These are phyloP conservation scores for Megatriorchis doriae DNA, from an alignment of 2,113 vertebrate species.

Conservation along the genomic window DNA sequence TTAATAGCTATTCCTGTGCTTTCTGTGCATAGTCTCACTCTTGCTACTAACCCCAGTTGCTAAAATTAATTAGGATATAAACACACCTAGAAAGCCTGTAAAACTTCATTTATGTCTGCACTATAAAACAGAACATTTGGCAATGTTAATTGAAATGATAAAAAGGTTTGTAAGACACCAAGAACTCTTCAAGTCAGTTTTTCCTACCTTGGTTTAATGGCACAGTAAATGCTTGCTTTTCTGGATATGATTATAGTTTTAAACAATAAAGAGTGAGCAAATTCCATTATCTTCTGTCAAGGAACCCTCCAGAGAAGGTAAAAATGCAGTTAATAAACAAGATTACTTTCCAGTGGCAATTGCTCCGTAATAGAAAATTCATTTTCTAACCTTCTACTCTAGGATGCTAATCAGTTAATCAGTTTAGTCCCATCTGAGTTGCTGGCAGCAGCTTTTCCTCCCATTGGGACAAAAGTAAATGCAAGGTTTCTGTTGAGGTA, in stretches of 20 bases:
- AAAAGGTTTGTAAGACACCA: background rate
- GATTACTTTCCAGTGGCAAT: constrained; percentile 40
- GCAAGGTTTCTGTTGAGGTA: background rate
- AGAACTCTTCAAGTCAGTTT: background rate
- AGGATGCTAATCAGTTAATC: constrained; percentile 45
- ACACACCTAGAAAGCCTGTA: constrained; percentile 13
- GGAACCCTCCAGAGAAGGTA: constrained; percentile 28
- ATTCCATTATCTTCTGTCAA: constrained; percentile 21
- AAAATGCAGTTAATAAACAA: constrained; percentile 36
- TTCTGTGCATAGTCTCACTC: background rate
- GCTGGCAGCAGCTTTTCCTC: background rate
- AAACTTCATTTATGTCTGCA: constrained; percentile 21
- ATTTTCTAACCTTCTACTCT: constrained; percentile 30
- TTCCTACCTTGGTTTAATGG: background rate
- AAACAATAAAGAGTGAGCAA: constrained; percentile 17
- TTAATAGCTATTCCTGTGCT: background rate
- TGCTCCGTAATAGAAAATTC: constrained; percentile 30
- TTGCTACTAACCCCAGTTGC: background rate
- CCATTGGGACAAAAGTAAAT: background rate
- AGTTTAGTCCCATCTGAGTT: background rate
- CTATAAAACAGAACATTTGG: constrained; percentile 15
- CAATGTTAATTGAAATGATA: constrained; percentile 42
- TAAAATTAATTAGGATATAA: constrained; percentile 53
- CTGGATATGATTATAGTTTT: constrained; percentile 22
- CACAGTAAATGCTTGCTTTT: constrained; percentile 38